Conservation (phyloP, 2,888 invertebrate genomes). For the Standfussiana lucernea region DNA sequence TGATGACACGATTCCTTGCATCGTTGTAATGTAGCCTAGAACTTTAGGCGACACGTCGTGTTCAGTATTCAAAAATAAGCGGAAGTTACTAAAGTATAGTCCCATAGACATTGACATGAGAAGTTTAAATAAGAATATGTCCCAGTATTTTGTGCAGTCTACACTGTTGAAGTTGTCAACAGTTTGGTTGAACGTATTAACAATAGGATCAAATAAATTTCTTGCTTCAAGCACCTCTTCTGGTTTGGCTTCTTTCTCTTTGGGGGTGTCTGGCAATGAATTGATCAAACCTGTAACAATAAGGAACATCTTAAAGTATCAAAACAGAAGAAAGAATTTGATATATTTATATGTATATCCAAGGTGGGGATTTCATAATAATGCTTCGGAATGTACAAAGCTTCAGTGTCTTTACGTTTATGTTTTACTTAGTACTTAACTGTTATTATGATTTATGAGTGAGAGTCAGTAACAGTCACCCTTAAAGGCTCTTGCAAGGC, state of each 20-base stretch:
- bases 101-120: conserved; percentile 86
- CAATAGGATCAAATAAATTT: conserved; percentile 68
- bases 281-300: conserved; percentile 72
- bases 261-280: conserved; percentile 66
- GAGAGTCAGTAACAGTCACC: not conserved
- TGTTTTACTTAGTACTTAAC: not conserved
- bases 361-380: not conserved
- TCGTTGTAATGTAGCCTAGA: conserved; percentile 90
- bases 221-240: conserved; percentile 51
- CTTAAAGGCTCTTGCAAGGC: not conserved
- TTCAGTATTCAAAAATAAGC: conserved; percentile 83
- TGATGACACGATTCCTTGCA: conserved; percentile 86
- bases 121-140: conserved; percentile 87
- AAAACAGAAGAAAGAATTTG: not conserved
- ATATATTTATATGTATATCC: not conserved
- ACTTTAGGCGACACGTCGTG: conserved; percentile 85
- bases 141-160: conserved; percentile 89
- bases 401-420: not conserved
- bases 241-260: conserved; percentile 59
- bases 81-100: conserved; percentile 87
- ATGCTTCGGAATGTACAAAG: not conserved
- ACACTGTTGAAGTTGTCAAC: conserved; percentile 84
- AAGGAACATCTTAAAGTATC: not conserved
- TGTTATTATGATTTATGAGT: not conserved
- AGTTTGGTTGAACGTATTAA: conserved; percentile 75